Percentiles rank a stretch among this genome's conserved stretches.
These are phyloP conservation scores for Anisognathus igniventris DNA, from an alignment of 2,797 vertebrate genomes.

Conservation along the genomic window DNA sequence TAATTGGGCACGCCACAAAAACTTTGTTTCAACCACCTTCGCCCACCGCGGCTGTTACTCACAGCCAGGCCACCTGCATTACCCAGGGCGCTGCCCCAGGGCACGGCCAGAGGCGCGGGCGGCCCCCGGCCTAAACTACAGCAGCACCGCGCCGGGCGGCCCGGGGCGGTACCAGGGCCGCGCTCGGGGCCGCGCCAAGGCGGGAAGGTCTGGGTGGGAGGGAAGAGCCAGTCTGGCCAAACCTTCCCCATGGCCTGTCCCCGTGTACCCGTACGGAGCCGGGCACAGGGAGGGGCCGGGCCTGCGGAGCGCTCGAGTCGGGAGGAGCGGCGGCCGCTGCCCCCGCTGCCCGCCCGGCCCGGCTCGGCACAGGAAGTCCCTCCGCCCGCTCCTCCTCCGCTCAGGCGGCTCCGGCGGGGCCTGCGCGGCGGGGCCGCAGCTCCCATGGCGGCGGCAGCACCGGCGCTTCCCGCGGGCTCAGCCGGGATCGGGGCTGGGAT, in stretches of 20 bases:
- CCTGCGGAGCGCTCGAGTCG: neutral
- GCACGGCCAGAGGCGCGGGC: neutral
- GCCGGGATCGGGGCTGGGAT: neutral
- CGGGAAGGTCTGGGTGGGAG: neutral
- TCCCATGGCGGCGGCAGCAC: neutral
- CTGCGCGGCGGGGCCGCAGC: neutral
- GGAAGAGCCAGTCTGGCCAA: neutral
- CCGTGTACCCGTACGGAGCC: neutral
- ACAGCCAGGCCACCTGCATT: rapidly evolving
- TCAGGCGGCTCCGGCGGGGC: neutral
- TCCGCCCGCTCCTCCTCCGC: neutral
- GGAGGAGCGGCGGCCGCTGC: neutral
- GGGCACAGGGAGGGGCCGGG: neutral
- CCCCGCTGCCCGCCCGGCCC: neutral
- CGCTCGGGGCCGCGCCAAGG: neutral
- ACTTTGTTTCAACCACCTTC: neutral
- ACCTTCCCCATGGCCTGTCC: neutral
- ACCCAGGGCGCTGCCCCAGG: neutral
- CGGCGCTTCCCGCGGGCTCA: neutral
- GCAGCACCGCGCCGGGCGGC: neutral
- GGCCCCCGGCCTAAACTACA: rapidly evolving
- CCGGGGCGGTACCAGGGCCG: neutral
- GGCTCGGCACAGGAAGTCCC: neutral
- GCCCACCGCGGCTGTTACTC: rapidly evolving
- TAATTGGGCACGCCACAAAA: neutral